phyloP scores from a whole-genome alignment of 2,888 invertebrate species.

The Heliconius sara region DNA sequence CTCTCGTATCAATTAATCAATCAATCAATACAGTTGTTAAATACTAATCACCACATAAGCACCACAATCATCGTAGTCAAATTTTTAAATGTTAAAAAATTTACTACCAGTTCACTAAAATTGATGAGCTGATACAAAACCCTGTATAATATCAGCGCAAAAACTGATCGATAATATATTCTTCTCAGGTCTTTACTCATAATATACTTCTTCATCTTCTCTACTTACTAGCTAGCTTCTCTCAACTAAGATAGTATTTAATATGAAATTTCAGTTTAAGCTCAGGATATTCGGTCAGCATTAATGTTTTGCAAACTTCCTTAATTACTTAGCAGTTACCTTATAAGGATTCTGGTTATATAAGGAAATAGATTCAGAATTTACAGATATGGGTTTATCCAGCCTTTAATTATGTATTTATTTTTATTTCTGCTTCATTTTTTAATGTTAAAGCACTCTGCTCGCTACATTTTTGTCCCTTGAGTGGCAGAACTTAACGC shows the following conservation, averaged over 20 bases:
- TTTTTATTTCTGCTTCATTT: neutral
- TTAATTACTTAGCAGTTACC: slow-evolving; percentile 28
- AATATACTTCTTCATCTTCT: neutral
- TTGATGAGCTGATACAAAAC: too few species aligned
- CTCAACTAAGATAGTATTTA: slow-evolving; percentile 40
- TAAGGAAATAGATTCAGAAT: slow-evolving; percentile 2
- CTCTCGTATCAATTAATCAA: too few species aligned
- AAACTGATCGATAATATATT: too few species aligned
- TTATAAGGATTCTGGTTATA: slow-evolving; percentile 9
- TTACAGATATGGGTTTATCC: neutral
- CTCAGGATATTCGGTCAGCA: slow-evolving; percentile 49
- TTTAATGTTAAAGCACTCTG: neutral
- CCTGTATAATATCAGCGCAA: too few species aligned
- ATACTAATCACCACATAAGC: too few species aligned
- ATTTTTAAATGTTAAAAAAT: too few species aligned
- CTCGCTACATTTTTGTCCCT: neutral
- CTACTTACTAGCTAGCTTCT: neutral
- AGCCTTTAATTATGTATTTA: neutral
- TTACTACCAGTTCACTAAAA: too few species aligned
- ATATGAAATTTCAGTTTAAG: slow-evolving; percentile 42
- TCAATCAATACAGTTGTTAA: too few species aligned
- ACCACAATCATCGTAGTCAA: too few species aligned
- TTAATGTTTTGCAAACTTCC: slow-evolving; percentile 30
- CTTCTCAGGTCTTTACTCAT: neutral
- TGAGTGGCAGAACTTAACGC: neutral